Evolutionary conservation across 2,797 vertebrate species (phyloP).

Genomic region (Manis pentadactyla): DNA sequence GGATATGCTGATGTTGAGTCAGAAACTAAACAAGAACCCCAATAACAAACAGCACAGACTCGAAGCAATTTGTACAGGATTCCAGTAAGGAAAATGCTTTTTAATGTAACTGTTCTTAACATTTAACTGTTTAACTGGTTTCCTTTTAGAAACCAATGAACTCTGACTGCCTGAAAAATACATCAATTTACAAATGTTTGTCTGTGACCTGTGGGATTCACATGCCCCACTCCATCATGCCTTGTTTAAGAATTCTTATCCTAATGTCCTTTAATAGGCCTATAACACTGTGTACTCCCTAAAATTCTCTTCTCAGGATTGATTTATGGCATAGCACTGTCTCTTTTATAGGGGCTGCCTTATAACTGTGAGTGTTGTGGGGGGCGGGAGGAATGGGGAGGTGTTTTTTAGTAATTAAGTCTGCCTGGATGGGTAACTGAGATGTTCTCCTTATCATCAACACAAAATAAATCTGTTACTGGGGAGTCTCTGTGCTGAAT

Average conservation of each 20-base stretch:
- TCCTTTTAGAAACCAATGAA: not conserved
- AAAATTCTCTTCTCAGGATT: not conserved
- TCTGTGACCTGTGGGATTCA: not conserved
- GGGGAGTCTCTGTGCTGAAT: not conserved
- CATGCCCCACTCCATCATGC: not conserved
- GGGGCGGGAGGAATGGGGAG: no score
- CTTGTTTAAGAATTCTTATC: not conserved
- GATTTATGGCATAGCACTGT: not conserved
- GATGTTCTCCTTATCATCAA: not conserved
- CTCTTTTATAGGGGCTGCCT: not conserved
- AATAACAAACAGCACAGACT: not conserved
- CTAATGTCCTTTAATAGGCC: not conserved
- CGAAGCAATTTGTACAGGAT: not conserved
- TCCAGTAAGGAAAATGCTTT: not conserved
- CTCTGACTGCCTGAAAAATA: not conserved
- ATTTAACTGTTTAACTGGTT: not conserved
- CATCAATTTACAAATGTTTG: not conserved
- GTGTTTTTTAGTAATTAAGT: not conserved
- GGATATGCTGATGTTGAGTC: not conserved
- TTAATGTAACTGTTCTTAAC: not conserved
- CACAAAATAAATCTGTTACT: not conserved
- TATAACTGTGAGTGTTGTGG: not conserved
- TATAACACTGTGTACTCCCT: not conserved
- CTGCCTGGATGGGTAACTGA: not conserved
- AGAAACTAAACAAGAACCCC: not conserved